Evolutionary conservation across 1,140 invertebrate genomes (phyloP), one percentile per base, ranked within the genome.

Genomic region (Papilio polyxenes): DNA sequence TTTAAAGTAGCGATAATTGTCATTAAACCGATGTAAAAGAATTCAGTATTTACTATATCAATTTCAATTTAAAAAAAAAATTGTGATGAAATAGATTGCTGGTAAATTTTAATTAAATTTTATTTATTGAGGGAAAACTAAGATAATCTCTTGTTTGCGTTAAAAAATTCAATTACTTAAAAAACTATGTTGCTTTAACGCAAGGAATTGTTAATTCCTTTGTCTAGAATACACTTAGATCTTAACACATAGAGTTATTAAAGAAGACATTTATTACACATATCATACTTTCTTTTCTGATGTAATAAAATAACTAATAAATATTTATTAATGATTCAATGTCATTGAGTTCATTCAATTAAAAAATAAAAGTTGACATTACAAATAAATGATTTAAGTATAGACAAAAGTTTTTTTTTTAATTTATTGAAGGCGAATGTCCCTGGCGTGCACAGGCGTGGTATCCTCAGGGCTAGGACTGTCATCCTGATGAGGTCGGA

Each of bases 401-500:
- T 65, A 65, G 23, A 65, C 62, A 65, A 65, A 59, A 20, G 56
- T 59, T 20, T 10, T 69, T 69, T 69, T 56, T 86, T 84, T 8
- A 87, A 82, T 87, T 92, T 94, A 95, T 82, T 93, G 95, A 17
- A 95, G 91, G 83, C 95, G 87, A 77, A 95, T 90, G 74, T 95
- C 95, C 80, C 95, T 91, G 23, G 95, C 95, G 87, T 96, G 95
- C 10, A 96, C 95, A 7, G 96, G 96, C 3, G 95, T 96, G 15
- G 95, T 95, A 83, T 96, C 96, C 83, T 96, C 96, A 93, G 96
- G 96, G 91, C 96, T 96, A 7, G 96, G 96, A 85, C 96, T 96
- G 85, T 96, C 96, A 82, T 96, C 96, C 44, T 95, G 91, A 82
- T 96, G 95, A 4, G 96, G 95, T 82, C 95, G 93, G 75, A 96